A percentile compares a stretch with the other conserved stretches of the same genome.
These are phyloP conservation scores for Parnassius mnemosyne DNA, from an alignment of 2,888 invertebrate species.

Conservation along the genomic window DNA sequence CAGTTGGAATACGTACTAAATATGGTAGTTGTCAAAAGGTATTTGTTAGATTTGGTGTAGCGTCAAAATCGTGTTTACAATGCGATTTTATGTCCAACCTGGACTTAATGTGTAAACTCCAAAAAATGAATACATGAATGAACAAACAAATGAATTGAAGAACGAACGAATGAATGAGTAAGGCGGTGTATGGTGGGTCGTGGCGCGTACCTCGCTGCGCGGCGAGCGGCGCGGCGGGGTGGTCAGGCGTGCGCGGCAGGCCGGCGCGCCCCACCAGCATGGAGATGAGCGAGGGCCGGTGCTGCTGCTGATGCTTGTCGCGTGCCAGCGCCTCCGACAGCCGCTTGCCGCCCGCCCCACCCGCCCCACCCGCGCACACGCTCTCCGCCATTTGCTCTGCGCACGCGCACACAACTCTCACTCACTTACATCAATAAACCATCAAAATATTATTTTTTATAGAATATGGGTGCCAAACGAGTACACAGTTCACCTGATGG, in stretches of 20 bases:
- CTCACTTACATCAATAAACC: too few relatives aligned
- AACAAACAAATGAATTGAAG: not conserved
- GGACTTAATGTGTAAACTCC: too few relatives aligned
- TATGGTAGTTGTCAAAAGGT: too few relatives aligned
- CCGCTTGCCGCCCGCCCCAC: constrained; percentile 53
- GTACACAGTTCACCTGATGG: too few relatives aligned
- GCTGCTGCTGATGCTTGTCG: constrained; percentile 66
- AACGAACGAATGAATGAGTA: not conserved
- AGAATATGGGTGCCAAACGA: too few relatives aligned
- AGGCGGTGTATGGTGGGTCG: not conserved
- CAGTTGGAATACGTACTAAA: too few relatives aligned
- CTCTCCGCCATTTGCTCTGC: constrained; percentile 67
- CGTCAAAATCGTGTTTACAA: too few relatives aligned
- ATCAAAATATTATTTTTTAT: too few relatives aligned
- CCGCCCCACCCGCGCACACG: constrained; percentile 49
- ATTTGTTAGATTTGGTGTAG: too few relatives aligned
- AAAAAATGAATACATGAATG: too few relatives aligned
- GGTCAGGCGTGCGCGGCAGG: constrained; percentile 66
- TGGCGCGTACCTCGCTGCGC: constrained; percentile 58
- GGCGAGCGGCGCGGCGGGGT: constrained; percentile 61
- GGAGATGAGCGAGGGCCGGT: constrained; percentile 68
- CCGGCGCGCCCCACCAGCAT: constrained; percentile 64
- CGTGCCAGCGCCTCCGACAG: constrained; percentile 77
- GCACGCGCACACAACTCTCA: too few relatives aligned
- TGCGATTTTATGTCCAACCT: too few relatives aligned